Percentiles rank a stretch among this genome's conserved stretches.
Conservation (phyloP, 2,888 invertebrate species). For the Lamproptera curius region DNA sequence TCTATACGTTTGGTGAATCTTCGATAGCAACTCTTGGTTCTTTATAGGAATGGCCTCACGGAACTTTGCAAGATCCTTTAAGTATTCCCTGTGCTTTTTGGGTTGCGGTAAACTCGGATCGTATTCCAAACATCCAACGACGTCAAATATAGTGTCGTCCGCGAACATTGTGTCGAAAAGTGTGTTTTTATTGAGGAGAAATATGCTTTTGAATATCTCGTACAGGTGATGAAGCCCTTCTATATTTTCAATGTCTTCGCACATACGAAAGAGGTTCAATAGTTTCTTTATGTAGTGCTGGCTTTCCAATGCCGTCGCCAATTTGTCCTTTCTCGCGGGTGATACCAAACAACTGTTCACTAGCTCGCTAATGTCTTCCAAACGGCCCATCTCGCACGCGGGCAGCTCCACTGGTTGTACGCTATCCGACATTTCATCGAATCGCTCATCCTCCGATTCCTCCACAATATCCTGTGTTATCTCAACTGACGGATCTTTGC, state of each 20-base stretch:
- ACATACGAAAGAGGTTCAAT: conserved; percentile 96
- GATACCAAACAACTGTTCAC: conserved; percentile 93
- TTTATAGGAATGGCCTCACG: conserved; percentile 96
- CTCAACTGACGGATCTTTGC: conserved; percentile 98
- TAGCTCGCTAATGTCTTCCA: conserved; percentile 97
- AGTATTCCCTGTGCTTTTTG: conserved; percentile 96
- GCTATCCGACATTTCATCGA: conserved; percentile 97
- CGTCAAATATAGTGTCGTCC: conserved; percentile 97
- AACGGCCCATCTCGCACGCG: conserved; percentile 93
- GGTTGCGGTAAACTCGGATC: conserved; percentile 93
- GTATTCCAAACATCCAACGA: conserved; percentile 98
- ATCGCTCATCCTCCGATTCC: conserved; percentile 97
- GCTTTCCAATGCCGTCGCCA: conserved; percentile 94
- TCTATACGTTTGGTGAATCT: conserved; percentile 99
- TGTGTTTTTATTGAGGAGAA: conserved; percentile 97
- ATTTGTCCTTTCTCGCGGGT: conserved; percentile 94
- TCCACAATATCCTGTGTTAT: conserved; percentile 98
- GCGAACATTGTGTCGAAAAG: conserved; percentile 98
- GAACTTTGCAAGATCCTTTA: conserved; percentile 94
- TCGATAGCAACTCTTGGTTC: conserved; percentile 95
- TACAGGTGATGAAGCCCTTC: conserved; percentile 97
- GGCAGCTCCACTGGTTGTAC: conserved; percentile 97
- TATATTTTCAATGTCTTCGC: conserved; percentile 97
- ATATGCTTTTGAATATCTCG: conserved; percentile 99
- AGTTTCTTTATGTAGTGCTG: conserved; percentile 98